Evolutionary conservation across 2,113 vertebrate species (phyloP).

Genomic region (Gymnobelideus leadbeateri): DNA sequence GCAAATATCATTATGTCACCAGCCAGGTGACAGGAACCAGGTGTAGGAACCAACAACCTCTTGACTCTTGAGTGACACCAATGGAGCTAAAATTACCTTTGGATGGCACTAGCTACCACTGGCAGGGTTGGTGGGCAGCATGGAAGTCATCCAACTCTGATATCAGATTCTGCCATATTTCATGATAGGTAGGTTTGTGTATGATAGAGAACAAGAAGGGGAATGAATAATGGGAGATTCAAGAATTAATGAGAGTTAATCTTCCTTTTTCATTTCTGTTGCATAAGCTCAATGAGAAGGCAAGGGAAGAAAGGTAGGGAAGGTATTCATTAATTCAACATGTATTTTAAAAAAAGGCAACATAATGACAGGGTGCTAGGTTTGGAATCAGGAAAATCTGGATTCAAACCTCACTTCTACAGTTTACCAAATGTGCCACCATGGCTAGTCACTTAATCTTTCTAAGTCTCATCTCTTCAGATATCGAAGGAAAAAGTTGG

Average conservation of each 20-base stretch:
- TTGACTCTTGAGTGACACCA: not conserved
- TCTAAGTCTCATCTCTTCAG: not conserved
- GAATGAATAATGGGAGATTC: not conserved
- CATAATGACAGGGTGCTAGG: not conserved
- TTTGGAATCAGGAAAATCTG: not conserved
- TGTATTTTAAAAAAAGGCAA: not conserved
- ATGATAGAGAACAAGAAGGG: not conserved
- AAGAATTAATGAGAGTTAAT: not conserved
- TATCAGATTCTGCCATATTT: not conserved
- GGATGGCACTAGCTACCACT: not conserved
- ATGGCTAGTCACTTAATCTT: not conserved
- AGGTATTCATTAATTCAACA: not conserved
- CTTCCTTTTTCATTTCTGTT: not conserved
- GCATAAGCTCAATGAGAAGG: not conserved
- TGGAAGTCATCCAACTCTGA: not conserved
- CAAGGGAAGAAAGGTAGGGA: not conserved
- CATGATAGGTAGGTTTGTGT: not conserved
- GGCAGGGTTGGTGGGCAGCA: not conserved
- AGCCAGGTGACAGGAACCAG: too few species aligned
- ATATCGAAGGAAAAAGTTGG: not conserved
- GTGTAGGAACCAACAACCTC: not conserved
- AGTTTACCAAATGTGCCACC: not conserved
- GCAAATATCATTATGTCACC: not conserved
- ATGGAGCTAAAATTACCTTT: not conserved
- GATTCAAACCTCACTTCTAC: not conserved